Evolutionary conservation across 2,113 vertebrate species (phyloP).

Genomic region (Bostrychus sinensis): DNA sequence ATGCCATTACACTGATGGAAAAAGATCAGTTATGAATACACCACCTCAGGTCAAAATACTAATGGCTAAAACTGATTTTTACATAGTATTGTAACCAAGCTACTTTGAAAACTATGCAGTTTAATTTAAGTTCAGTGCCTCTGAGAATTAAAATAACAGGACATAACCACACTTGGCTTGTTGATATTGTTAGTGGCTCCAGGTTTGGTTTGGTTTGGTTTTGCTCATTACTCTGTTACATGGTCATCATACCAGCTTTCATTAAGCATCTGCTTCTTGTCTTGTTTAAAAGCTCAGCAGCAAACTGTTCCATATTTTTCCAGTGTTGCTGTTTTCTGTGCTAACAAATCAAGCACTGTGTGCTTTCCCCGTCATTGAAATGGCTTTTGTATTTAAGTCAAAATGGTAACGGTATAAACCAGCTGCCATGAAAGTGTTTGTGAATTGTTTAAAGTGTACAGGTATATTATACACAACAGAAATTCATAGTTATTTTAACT

Average conservation of each 20-base stretch:
- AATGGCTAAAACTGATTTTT: conserved; percentile 20
- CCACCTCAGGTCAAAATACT: conserved; percentile 61
- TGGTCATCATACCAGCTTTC: conserved; percentile 9
- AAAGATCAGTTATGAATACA: conserved; percentile 57
- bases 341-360: conserved; percentile 21
- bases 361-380: conserved; percentile 1
- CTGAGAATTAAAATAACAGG: conserved; percentile 23
- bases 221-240: conserved; percentile 19
- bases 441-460: neutral
- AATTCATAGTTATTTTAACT: neutral
- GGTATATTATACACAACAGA: no score
- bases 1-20: conserved; percentile 39
- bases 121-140: conserved; percentile 43
- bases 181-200: conserved; percentile 16
- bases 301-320: conserved; percentile 24
- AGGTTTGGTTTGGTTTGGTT: neutral
- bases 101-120: conserved; percentile 69
- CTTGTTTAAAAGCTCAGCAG: conserved; percentile 7
- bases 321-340: conserved; percentile 22
- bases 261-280: conserved; percentile 30
- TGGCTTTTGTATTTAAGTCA: conserved; percentile 9
- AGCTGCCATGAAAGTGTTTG: neutral
- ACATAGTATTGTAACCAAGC: conserved; percentile 25
- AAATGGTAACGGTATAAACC: conserved; percentile 7
- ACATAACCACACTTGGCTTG: neutral